A percentile compares a stretch with the other conserved stretches of the same genome.
Evolutionary conservation across 2,797 vertebrate genomes (phyloP).

Genomic region (Sebastes trivittatus): DNA sequence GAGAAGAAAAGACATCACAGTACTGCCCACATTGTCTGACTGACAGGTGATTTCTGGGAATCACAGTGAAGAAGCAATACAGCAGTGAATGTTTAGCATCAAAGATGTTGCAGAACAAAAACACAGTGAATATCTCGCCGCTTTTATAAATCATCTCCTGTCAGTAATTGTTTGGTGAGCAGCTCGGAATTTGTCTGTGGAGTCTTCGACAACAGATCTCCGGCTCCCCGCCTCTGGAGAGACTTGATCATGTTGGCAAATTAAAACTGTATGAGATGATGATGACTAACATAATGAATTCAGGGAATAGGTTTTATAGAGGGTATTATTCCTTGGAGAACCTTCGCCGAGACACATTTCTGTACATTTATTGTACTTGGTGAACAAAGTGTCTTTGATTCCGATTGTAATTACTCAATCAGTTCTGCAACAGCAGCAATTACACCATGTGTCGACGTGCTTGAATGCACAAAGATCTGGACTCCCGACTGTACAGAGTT

Average conservation of each 20-base stretch:
- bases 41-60: neutral
- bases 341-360: slow-evolving; percentile 1
- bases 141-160: neutral
- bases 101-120: neutral
- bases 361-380: slow-evolving; percentile 39
- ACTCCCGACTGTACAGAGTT: neutral
- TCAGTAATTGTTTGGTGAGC: slow-evolving; percentile 22
- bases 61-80: neutral
- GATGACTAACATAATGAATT: slow-evolving; percentile 37
- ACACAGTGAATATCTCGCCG: neutral
- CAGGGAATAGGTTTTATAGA: slow-evolving; percentile 26
- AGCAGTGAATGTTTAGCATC: neutral
- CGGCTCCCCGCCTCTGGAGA: slow-evolving; percentile 10
- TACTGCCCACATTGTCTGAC: neutral
- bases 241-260: slow-evolving; percentile 32
- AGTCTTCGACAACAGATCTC: neutral
- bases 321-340: neutral
- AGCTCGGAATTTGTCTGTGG: neutral
- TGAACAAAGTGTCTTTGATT: slow-evolving; percentile 41
- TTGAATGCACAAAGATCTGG: neutral
- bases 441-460: neutral
- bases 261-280: slow-evolving; percentile 41
- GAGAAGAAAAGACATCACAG: neutral
- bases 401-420: slow-evolving; percentile 49
- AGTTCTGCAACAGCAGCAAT: slow-evolving; percentile 26